A percentile compares a stretch with the other conserved stretches of the same genome.
These are phyloP conservation scores for Antigone vipio DNA, from an alignment of 2,113 vertebrate species.

Conservation along the genomic window DNA sequence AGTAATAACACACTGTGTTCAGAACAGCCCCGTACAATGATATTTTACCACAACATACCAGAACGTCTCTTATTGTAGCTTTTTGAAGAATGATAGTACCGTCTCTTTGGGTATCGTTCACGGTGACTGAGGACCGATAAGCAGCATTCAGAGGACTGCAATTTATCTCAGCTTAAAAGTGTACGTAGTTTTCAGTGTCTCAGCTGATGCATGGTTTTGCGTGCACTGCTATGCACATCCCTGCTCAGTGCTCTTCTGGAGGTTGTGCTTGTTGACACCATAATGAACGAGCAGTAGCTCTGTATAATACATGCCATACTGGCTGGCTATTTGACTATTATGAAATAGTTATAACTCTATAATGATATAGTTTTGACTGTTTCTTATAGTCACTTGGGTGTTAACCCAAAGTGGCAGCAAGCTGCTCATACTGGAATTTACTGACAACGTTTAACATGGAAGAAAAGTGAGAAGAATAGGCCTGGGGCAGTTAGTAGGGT, in stretches of 20 bases:
- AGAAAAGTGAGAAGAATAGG: background rate
- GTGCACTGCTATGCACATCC: fast-evolving
- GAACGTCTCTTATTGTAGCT: background rate
- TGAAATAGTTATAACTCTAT: background rate
- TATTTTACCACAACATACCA: background rate
- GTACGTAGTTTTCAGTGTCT: background rate
- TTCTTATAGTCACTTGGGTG: background rate
- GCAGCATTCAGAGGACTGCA: background rate
- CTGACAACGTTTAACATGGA: background rate
- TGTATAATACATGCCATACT: background rate
- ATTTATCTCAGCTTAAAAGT: background rate
- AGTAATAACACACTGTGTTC: background rate
- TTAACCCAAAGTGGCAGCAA: background rate
- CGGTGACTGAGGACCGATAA: background rate
- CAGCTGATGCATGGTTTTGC: background rate
- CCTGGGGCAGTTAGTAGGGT: background rate
- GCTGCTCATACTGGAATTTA: background rate
- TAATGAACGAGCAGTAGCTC: background rate
- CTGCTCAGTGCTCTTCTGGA: background rate
- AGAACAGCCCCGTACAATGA: background rate
- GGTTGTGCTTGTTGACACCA: background rate
- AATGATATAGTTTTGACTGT: background rate
- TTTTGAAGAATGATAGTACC: background rate
- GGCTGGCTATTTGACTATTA: background rate
- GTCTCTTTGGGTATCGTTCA: background rate